These are phyloP conservation scores for Noctilio leporinus DNA, from an alignment of 2,113 vertebrate genomes.

Conservation along the genomic window DNA sequence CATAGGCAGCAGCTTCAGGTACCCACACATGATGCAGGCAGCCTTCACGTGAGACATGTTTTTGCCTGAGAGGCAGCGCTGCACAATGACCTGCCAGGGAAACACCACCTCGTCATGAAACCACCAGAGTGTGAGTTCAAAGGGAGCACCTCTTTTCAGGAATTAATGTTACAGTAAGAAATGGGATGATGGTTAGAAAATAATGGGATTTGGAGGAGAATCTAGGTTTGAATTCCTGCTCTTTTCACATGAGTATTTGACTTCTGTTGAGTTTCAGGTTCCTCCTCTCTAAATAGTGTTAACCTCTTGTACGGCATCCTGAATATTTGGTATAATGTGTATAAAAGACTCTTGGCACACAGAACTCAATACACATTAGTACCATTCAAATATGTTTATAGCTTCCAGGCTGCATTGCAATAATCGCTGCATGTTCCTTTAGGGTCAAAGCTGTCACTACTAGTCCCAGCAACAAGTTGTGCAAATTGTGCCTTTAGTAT, in stretches of 20 bases:
- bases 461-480: background rate
- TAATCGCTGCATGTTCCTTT: background rate
- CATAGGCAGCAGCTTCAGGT: conserved; percentile 88
- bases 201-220: background rate
- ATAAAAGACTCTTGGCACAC: background rate
- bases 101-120: background rate
- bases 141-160: background rate
- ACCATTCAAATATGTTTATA: background rate
- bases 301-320: background rate
- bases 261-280: background rate
- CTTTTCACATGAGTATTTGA: background rate
- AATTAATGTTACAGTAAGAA: background rate
- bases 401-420: background rate
- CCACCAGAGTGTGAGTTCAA: background rate
- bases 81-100: conserved; percentile 85
- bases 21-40: conserved; percentile 87
- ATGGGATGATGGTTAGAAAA: background rate
- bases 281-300: background rate
- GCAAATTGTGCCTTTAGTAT: background rate
- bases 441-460: background rate
- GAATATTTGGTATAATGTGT: background rate
- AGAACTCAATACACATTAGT: background rate
- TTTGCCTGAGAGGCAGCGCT: conserved; percentile 88
- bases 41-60: conserved; percentile 87
- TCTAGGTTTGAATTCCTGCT: background rate